Base-by-base conservation (phyloP, 1,140 invertebrate species). In the Tachypleus tridentatus region DNA sequence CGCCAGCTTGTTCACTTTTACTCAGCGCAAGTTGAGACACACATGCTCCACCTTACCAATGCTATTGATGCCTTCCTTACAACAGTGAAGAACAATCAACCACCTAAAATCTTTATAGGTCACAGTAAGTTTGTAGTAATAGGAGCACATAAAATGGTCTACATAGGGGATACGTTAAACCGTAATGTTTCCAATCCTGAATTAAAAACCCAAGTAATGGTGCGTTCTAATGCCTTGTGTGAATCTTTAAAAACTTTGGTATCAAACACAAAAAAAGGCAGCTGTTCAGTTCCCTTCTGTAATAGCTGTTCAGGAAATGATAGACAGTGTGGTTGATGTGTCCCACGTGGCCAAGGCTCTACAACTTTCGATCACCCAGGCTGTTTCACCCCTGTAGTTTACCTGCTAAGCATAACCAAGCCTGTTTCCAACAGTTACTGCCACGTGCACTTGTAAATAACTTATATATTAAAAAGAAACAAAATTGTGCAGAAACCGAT, bases 101-200 rank as follows among this genome's bases (percentile, higher is more conserved):
- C 92, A 7, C 93, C 93, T 0, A 91, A 92, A 77, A 87, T 91
- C 62, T 95, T 96, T 74, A 84, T 97, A 11, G 89, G 89, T 49
- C 89, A 95, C 74, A 89, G 90, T 9, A 97, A 97, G 77, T 93
- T 93, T 76, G 91, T 97, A 4, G 88, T 97, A 29, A 79, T 97
- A 4, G 89, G 88, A 73, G 92, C 93, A 47, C 92, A 96, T 74
- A 87, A 93, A 75, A 81, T 97, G 70, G 90, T 97, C 5, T 89
- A 91, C 73, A 94, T 95, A 66, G 93, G 93, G 8, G 93, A 97
- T 78, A 92, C 89, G 4, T 87, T 97, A 51, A 86, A 88, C 77
- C 82, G 87, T 73, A 87, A 90, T 78, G 81, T 92, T 10, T 65
- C 11, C 49, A 67, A 65, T 58, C 63, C 66, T 53, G 67, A 66